These are phyloP conservation scores for Coptodon rendalli DNA, from an alignment of 2,113 vertebrate species.

Conservation along the genomic window DNA sequence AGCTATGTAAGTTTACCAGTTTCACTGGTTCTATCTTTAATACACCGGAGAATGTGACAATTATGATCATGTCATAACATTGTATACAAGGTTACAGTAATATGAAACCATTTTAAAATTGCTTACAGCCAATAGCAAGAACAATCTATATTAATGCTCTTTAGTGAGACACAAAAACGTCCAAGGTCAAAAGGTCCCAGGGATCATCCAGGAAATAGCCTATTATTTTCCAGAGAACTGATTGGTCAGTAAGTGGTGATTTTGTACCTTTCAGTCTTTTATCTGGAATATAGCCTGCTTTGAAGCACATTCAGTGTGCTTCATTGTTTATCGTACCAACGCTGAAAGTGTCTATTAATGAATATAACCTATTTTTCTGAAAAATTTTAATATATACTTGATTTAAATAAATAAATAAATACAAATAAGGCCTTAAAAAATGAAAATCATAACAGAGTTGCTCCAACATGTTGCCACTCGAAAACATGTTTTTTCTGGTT, in stretches of 20 bases:
- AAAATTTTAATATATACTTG: neutral
- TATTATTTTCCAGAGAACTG: neutral
- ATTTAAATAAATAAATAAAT: neutral
- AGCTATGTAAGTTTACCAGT: neutral
- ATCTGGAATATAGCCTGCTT: neutral
- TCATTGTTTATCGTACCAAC: neutral
- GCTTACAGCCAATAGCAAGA: neutral
- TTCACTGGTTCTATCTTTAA: neutral
- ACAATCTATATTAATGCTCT: neutral
- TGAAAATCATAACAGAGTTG: neutral
- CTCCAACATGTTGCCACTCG: neutral
- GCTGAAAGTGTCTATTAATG: neutral
- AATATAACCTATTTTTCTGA: neutral
- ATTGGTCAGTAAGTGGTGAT: neutral
- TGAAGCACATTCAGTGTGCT: neutral
- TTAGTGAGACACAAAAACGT: neutral
- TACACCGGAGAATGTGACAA: neutral
- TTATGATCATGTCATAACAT: neutral
- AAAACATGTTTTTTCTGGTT: neutral
- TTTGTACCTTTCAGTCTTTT: neutral
- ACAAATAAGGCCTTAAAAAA: neutral
- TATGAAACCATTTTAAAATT: neutral
- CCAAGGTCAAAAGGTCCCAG: neutral
- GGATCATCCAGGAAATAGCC: neutral
- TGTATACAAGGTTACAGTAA: neutral